These are phyloP conservation scores for Eristalis pertinax DNA, from an alignment of 2,888 invertebrate genomes.

Conservation along the genomic window DNA sequence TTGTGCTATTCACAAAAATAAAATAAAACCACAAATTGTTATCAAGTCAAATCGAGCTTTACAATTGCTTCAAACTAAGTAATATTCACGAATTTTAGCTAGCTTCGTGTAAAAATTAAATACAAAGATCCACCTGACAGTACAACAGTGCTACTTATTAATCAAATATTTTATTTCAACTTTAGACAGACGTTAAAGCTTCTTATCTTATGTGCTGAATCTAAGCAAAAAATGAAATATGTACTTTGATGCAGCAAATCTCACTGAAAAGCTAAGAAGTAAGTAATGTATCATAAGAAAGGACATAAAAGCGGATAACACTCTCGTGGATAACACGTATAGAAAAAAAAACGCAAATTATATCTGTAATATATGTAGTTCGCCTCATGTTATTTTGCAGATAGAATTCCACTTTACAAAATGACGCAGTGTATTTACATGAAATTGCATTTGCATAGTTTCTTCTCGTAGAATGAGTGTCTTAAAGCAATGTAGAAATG, in stretches of 20 bases:
- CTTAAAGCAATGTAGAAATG: not conserved
- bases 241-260: not conserved
- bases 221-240: not conserved
- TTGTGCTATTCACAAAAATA: not conserved
- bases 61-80: not conserved
- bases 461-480: not conserved
- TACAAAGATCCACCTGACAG: not conserved
- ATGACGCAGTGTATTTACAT: not conserved
- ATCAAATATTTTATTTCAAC: not conserved
- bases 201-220: not conserved
- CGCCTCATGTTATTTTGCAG: not conserved
- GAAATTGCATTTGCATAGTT: not conserved
- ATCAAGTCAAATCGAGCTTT: not conserved
- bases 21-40: not conserved
- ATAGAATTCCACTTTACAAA: not conserved
- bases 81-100: no score
- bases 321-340: not conserved
- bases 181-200: not conserved
- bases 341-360: not conserved
- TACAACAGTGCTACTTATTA: constrained; percentile 57
- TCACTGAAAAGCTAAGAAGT: not conserved
- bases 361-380: not conserved
- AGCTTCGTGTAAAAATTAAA: not conserved
- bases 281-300: not conserved
- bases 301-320: not conserved